phyloP scores from a whole-genome alignment of 2,888 invertebrate genomes.

The Sycophila texana region DNA sequence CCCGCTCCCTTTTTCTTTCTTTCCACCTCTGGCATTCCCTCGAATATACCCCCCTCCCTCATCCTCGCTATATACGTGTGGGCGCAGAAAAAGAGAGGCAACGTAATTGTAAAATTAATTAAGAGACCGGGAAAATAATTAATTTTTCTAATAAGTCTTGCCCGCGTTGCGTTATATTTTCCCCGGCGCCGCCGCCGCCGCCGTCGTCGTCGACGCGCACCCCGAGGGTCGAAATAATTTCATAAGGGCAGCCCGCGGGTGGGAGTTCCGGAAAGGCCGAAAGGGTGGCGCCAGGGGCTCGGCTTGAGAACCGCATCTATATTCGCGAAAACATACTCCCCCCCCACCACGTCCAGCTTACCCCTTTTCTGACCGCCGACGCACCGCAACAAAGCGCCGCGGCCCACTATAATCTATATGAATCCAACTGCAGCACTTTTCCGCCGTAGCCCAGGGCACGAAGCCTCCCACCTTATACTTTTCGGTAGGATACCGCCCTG shows the following conservation, averaged over 20 bases:
- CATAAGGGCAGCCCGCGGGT: slow-evolving; percentile 64
- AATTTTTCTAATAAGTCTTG: slow-evolving; percentile 76
- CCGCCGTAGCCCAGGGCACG: not conserved
- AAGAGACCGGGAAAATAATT: slow-evolving; percentile 75
- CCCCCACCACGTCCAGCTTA: slow-evolving; percentile 64
- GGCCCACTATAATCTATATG: slow-evolving; percentile 6
- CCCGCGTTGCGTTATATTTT: slow-evolving; percentile 66
- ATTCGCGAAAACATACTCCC: slow-evolving; percentile 67
- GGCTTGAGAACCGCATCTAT: slow-evolving; percentile 71
- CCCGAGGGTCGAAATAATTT: slow-evolving; percentile 73
- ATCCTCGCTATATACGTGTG: not conserved
- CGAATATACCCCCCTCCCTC: not conserved
- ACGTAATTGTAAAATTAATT: slow-evolving; percentile 74
- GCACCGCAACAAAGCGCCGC: slow-evolving; percentile 71
- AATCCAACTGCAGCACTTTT: slow-evolving; percentile 17
- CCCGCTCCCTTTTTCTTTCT: slow-evolving; percentile 41
- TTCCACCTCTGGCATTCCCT: slow-evolving; percentile 37
- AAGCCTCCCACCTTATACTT: slow-evolving; percentile 14
- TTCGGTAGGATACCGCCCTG: not conserved
- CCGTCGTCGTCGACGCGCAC: slow-evolving; percentile 43
- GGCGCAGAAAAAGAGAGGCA: slow-evolving; percentile 37
- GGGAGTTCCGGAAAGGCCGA: slow-evolving; percentile 43
- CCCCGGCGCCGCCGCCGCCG: slow-evolving; percentile 56
- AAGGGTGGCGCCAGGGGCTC: slow-evolving; percentile 37
- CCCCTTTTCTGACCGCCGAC: slow-evolving; percentile 68